Evolutionary conservation across 1,140 invertebrate genomes (phyloP).

Genomic region (Drosophila ogumai): DNA sequence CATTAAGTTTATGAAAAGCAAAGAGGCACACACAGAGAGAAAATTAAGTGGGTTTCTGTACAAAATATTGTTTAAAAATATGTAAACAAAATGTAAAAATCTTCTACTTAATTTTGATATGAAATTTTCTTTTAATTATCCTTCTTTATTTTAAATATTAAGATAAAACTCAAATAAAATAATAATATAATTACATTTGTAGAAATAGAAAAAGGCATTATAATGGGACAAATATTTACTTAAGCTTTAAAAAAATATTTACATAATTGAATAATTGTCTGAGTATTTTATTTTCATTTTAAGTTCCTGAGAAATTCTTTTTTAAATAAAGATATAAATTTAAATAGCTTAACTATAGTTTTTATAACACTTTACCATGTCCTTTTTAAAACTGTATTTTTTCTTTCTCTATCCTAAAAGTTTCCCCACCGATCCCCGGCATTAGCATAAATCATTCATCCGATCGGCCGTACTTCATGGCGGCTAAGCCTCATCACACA

Average conservation of each 20-base stretch:
- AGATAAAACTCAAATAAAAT: too few species aligned
- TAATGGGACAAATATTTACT: not conserved
- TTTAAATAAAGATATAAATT: not conserved
- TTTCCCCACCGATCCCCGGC: not conserved
- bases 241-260: not conserved
- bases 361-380: not conserved
- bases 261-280: not conserved
- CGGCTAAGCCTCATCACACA: conserved; percentile 38
- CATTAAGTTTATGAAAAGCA: not conserved
- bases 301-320: not conserved
- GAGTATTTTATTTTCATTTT: not conserved
- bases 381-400: not conserved
- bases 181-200: too few species aligned
- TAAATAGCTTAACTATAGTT: not conserved
- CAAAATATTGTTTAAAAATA: too few species aligned
- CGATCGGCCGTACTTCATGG: conserved; percentile 38
- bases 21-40: not conserved
- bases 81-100: too few species aligned
- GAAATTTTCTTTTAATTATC: too few species aligned
- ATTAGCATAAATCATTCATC: conserved; percentile 38
- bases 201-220: too few species aligned
- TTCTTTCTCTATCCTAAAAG: not conserved
- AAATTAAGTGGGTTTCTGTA: not conserved
- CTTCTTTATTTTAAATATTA: too few species aligned
- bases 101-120: too few species aligned